These are phyloP conservation scores for Calephelis nemesis DNA, from an alignment of 1,140 invertebrate genomes.

Conservation along the genomic window DNA sequence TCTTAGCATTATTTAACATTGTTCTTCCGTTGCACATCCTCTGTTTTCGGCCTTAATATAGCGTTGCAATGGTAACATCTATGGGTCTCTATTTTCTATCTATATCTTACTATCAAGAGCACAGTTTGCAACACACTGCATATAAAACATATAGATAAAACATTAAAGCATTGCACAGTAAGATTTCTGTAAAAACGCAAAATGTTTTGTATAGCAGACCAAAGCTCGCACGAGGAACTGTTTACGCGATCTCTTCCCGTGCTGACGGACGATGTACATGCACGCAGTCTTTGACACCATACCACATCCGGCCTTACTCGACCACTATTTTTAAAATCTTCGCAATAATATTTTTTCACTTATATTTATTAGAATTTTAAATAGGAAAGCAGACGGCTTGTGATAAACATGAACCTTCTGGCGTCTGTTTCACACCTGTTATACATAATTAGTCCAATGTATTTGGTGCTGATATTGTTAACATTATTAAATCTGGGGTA, in stretches of 20 bases:
- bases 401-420: neutral
- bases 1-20: too few species aligned
- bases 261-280: slow-evolving; percentile 65
- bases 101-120: too few species aligned
- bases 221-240: slow-evolving; percentile 39
- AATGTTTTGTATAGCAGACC: slow-evolving; percentile 45
- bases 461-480: neutral
- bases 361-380: slow-evolving; percentile 17
- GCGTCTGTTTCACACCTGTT: neutral
- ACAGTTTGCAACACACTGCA: too few species aligned
- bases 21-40: too few species aligned
- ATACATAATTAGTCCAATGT: neutral
- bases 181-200: slow-evolving; percentile 62
- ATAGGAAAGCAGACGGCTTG: neutral
- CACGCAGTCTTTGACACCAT: slow-evolving; percentile 63
- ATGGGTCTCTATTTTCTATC: too few species aligned
- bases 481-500: too few species aligned
- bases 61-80: too few species aligned
- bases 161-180: slow-evolving; percentile 9
- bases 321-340: slow-evolving; percentile 42
- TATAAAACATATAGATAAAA: too few species aligned
- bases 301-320: slow-evolving; percentile 37
- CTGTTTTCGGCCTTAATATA: too few species aligned
- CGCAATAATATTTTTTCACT: slow-evolving; percentile 23
- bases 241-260: slow-evolving; percentile 63